Base-by-base conservation (phyloP, 2,888 invertebrate species). In the Anodontia alba region DNA sequence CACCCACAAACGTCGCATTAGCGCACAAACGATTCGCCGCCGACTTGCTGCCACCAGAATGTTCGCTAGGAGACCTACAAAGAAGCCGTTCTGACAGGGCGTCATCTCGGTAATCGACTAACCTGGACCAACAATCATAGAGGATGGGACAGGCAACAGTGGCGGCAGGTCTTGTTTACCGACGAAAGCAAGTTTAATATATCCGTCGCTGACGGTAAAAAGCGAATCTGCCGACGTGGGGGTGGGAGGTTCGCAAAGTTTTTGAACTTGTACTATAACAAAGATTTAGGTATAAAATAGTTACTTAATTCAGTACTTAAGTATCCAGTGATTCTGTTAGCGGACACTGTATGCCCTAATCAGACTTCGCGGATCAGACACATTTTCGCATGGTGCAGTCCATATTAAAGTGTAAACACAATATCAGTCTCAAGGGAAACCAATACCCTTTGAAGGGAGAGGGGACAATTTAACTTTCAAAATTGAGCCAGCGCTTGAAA, bases 121-220 rank as follows among this genome's bases (percentile, higher is more conserved):
- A 33, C 62, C 1, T 62, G 17, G 33, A 33, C 62, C 5, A 62
- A 62, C 17, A 62, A 62, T 62, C 62, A 62, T 17, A 20, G 10
- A 2, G 57, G 29, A 26, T 57, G 62, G 62, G 3, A 2, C 62
- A 62, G 62, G 23, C 62, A 62, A 17, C 31, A 33, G 23, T 62
- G 62, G 62, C 31, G 17, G 2, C 17, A 62, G 33, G 31, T 62
- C 1, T 33, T 62, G 1, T 62, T 62, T 62, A 62, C n/a, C 12
- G 62, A 62, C 5, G 33, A 33, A 26, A 71, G 71, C n/a, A 76
- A 43, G 46, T 70, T 76, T 31, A 51, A 69, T 23, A 1, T 76
- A 8, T 42, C 36, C 15, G 38, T 70, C 38, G 26, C 26, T 23
- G 76, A 71, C 38, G 49, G 33, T 23, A 62, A 38, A 0, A 43